Percentiles rank a stretch among this genome's conserved stretches.
Evolutionary conservation across 2,113 vertebrate genomes (phyloP).

Genomic region (Atrichornis clamosus): DNA sequence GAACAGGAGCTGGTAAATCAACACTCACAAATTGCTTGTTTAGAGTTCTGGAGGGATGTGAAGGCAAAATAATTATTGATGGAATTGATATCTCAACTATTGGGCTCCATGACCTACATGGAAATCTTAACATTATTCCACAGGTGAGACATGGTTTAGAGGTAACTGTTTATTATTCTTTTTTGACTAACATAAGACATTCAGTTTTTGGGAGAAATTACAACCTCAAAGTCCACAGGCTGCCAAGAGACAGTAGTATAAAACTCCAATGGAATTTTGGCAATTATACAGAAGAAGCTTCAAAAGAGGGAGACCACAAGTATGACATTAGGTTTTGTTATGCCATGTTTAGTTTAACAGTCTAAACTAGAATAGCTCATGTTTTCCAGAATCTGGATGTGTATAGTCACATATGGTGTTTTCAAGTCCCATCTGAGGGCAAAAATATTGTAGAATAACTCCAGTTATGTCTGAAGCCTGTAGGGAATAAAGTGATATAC

Average conservation of each 20-base stretch:
- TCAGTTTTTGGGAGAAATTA: neutral
- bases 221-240: neutral
- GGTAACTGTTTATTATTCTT: neutral
- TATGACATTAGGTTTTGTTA: neutral
- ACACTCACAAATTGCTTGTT: conserved; percentile 68
- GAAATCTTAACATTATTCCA: conserved; percentile 70
- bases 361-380: neutral
- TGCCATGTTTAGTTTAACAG: neutral
- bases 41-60: conserved; percentile 57
- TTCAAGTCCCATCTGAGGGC: neutral
- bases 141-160: conserved; percentile 37
- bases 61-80: conserved; percentile 70
- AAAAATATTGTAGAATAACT: neutral
- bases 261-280: neutral
- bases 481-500: neutral
- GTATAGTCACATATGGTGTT: neutral
- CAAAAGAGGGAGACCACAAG: neutral
- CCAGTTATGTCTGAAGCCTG: neutral
- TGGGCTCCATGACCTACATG: conserved; percentile 65
- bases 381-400: neutral
- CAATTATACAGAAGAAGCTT: neutral
- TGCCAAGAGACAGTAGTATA: neutral
- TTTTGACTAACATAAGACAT: neutral
- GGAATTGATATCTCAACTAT: conserved; percentile 63
- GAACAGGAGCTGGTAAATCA: conserved; percentile 65